Evolutionary conservation across 2,888 invertebrate genomes (phyloP), one percentile per base, ranked within the genome.

Genomic region (Drosophila prolongata): DNA sequence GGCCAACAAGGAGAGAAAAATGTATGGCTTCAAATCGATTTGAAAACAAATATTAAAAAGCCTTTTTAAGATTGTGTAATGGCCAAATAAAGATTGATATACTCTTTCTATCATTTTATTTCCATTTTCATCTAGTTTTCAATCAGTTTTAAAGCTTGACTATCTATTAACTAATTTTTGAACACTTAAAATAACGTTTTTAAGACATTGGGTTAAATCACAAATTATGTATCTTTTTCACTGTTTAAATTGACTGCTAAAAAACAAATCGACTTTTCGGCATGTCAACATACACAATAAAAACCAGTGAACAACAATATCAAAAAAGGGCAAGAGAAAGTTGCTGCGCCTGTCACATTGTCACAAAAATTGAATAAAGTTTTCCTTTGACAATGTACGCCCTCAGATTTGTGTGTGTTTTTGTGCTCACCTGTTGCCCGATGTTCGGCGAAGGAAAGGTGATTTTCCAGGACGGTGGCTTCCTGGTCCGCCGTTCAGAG

Each of bases 301-400:
- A 53, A 58, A 40, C 24, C 24, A 6, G 30, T 30, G 8, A 30
- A 6, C 30, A 30, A 30, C 30, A 55, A n/a, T 40, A 13, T 38
- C 24, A 68, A 56, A 27, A 79, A 86, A 61, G 60, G 46, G 35
- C 49, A 62, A 58, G 27, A n/a, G 43, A 79, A 65, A 65, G 44
- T 60, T 58, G 38, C 80, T 75, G 64, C 68, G 53, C 38, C 65
- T 78, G 81, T 70, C 79, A 76, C 55, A 78, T 68, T 84, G 79
- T 73, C 81, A 64, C 55, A 57, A 57, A 81, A 70, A 69, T 84
- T 64, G 55, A 84, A 78, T 66, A 78, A 80, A 87, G 60, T 87
- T 86, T 80, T 64, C 55, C 70, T 78, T 81, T 84, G 67, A 75
- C 68, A 52, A 50, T 56, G 34, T 43, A 13, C 43, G 53, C 47